phyloP scores from a whole-genome alignment of 2,888 invertebrate genomes.

The Omphaloscelis lunosa region DNA sequence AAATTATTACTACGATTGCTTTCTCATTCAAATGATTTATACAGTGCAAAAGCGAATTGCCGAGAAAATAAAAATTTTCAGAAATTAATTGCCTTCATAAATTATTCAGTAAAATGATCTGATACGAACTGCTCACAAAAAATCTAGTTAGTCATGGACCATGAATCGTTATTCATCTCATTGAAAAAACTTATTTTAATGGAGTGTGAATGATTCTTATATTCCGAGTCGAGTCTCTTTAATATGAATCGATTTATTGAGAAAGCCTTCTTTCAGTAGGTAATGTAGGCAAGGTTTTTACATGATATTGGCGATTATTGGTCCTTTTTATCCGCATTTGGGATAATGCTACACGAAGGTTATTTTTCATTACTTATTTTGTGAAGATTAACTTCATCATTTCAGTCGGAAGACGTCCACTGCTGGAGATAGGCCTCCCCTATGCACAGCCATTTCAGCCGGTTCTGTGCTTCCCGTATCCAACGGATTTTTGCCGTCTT shows the following conservation, averaged over 20 bases:
- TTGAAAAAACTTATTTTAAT: slow-evolving; percentile 61
- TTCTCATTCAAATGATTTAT: slow-evolving; percentile 42
- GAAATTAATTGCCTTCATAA: slow-evolving; percentile 65
- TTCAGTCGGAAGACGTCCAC: too few species aligned
- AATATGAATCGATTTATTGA: slow-evolving; percentile 44
- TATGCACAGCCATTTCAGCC: too few species aligned
- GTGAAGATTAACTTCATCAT: not conserved
- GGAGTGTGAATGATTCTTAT: slow-evolving; percentile 49
- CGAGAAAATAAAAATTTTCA: slow-evolving; percentile 43
- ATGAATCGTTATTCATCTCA: slow-evolving; percentile 61
- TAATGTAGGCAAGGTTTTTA: slow-evolving; percentile 22
- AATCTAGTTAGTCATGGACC: slow-evolving; percentile 59
- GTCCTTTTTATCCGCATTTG: slow-evolving; percentile 20
- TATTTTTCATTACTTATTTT: not conserved
- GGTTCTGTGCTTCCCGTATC: too few species aligned
- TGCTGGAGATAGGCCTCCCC: too few species aligned
- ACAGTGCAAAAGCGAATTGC: slow-evolving; percentile 34
- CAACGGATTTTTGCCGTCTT: too few species aligned
- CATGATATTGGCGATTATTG: slow-evolving; percentile 41
- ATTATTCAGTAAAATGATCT: slow-evolving; percentile 62
- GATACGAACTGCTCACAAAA: slow-evolving; percentile 48
- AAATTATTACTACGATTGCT: slow-evolving; percentile 27
- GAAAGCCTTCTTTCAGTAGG: slow-evolving; percentile 23
- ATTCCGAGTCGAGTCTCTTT: slow-evolving; percentile 29
- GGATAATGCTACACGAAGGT: slow-evolving; percentile 13